Conservation (phyloP, 1,140 invertebrate species). For the Dinoponera quadriceps region DNA sequence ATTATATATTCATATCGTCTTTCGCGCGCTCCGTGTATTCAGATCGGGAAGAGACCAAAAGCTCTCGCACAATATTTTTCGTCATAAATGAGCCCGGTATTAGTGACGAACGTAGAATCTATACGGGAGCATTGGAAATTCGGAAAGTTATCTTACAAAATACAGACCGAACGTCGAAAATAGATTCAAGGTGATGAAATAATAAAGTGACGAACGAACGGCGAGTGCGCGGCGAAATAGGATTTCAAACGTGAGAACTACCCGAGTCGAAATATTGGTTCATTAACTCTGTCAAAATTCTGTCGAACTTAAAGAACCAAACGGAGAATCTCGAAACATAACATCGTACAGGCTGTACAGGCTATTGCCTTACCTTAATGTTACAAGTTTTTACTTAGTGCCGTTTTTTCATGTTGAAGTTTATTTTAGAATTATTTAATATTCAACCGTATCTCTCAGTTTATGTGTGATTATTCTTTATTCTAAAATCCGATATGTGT, state of each 20-base stretch:
- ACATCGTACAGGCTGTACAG: no score
- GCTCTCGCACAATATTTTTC: conserved; percentile 13
- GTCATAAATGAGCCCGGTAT: background rate
- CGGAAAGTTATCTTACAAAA: conserved; percentile 20
- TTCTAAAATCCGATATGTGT: no score
- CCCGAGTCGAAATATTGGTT: no score
- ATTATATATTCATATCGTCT: conserved; percentile 30
- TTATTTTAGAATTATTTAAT: no score
- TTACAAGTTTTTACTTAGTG: no score
- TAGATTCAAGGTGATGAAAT: background rate
- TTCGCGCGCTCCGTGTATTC: conserved; percentile 12
- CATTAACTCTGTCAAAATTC: no score
- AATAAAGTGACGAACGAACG: background rate
- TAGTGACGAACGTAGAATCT: background rate
- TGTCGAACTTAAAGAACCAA: no score
- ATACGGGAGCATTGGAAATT: background rate
- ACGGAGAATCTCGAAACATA: no score
- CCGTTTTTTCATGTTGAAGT: no score
- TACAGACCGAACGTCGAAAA: conserved; percentile 17
- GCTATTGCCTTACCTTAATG: no score
- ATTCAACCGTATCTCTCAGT: no score
- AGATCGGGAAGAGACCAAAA: background rate
- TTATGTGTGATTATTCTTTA: no score
- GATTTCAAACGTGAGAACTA: background rate
- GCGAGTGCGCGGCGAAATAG: background rate